Evolutionary conservation across 2,888 invertebrate genomes (phyloP), one percentile per base, ranked within the genome.

Genomic region (Prosapia bicincta): DNA sequence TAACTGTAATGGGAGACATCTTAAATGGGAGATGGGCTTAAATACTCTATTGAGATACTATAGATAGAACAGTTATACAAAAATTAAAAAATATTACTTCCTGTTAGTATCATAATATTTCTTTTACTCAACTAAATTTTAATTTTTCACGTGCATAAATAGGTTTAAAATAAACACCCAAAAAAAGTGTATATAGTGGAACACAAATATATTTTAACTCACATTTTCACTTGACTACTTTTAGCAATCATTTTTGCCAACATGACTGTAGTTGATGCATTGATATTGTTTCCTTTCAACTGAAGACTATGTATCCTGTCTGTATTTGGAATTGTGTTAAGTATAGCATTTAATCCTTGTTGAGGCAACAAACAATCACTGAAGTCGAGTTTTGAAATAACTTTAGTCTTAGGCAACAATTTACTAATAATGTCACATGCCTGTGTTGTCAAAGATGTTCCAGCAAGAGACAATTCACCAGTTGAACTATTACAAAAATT

Each of bases 231-330:
- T 3, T 67, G 68, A 3, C 67, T 68, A 67, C 75, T 77, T 1
- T 66, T 32, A 20, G 75, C 23, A 54, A 79, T 65, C 43, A 79
- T 73, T 68, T 69, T 76, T 66, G 78, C 74, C 24, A 78, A 69
- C 32, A 72, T 73, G 28, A 43, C 71, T 25, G 75, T 71, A 54
- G 69, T 66, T 15, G 75, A 69, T 25, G 67, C 72, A 5, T 30
- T 71, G 38, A 79, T 79, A 69, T 77, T 79, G 66, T 79, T 79
- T 10, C 79, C 79, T 32, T 75, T 72, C 43, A 79, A 75, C 68
- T 79, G 72, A 6, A 79, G 28, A 23, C 72, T 54, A 24, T 74
- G 38, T 13, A 43, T 13, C 25, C 71, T 70, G 7, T 67, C 66
- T 20, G 24, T 66, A n/a, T n/a, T n/a, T 26, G 38, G 72, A 6